These are phyloP conservation scores for Pangasius sanitwongsei DNA, from an alignment of 2,797 vertebrate genomes.

Conservation along the genomic window DNA sequence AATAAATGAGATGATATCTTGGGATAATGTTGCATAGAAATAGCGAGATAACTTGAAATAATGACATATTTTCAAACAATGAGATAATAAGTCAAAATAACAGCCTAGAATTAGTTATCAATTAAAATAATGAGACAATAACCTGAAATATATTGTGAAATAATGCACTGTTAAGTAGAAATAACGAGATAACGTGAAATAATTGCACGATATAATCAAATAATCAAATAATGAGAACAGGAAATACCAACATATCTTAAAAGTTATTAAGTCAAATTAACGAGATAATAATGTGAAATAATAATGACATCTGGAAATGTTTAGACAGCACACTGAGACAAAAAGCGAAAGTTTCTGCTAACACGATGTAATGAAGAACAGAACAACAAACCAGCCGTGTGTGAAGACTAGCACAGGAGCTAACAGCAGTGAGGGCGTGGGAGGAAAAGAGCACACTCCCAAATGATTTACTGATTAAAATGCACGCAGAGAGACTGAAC, in stretches of 20 bases:
- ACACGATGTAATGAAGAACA: neutral
- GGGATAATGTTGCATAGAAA: too few relatives aligned
- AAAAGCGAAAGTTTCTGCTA: neutral
- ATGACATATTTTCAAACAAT: too few relatives aligned
- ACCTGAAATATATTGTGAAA: neutral
- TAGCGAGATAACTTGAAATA: too few relatives aligned
- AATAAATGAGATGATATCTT: too few relatives aligned
- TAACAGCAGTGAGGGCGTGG: slow-evolving; percentile 12
- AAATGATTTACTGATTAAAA: slow-evolving; percentile 28
- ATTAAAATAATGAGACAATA: neutral
- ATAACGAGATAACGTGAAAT: too few relatives aligned
- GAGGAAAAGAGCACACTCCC: neutral
- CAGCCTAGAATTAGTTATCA: neutral
- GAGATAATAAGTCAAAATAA: too few relatives aligned
- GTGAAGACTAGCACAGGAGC: slow-evolving; percentile 24
- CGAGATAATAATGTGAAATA: neutral
- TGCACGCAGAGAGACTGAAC: slow-evolving; percentile 10
- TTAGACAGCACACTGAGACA: neutral
- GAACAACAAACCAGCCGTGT: neutral
- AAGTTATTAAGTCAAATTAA: neutral
- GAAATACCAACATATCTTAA: neutral
- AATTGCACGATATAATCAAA: too few relatives aligned
- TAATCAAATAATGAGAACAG: neutral
- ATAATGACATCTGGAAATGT: neutral
- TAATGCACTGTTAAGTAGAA: too few relatives aligned